These are phyloP conservation scores for Planococcus citri DNA, from an alignment of 1,140 invertebrate species.

Conservation along the genomic window DNA sequence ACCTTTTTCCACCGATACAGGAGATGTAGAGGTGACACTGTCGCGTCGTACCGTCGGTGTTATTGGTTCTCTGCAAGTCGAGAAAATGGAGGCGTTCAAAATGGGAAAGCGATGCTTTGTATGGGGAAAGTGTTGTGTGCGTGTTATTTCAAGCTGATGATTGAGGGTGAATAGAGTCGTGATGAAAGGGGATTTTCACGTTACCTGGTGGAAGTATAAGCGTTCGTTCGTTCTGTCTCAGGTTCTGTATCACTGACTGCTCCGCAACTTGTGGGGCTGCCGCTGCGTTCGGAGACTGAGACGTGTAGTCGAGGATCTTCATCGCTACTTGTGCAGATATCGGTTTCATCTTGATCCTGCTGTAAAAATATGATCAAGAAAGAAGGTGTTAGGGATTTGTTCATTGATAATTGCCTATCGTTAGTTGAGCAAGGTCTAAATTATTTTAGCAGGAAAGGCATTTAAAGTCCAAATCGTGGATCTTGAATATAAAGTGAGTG, in stretches of 20 bases:
- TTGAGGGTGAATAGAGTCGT: too few species aligned
- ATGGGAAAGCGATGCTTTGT: not conserved
- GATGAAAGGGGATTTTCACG: too few species aligned
- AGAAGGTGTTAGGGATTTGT: too few species aligned
- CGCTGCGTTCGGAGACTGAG: constrained; percentile 52
- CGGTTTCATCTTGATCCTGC: constrained; percentile 18
- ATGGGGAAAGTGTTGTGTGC: too few species aligned
- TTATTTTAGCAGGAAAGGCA: too few species aligned
- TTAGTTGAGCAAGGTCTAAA: too few species aligned
- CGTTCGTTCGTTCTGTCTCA: not conserved
- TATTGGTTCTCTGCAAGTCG: constrained; percentile 9
- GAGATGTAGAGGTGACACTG: constrained; percentile 23
- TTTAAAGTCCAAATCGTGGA: too few species aligned
- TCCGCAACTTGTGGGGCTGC: constrained; percentile 25
- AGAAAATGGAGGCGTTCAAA: not conserved
- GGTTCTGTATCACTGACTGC: constrained; percentile 16
- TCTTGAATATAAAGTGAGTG: too few species aligned
- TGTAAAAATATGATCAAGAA: not conserved
- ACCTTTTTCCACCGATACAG: constrained; percentile 21
- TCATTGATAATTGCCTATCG: too few species aligned
- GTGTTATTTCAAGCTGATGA: too few species aligned
- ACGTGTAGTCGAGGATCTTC: constrained; percentile 48
- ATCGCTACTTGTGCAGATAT: constrained; percentile 23
- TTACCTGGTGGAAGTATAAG: not conserved
- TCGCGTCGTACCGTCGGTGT: not conserved